Evolutionary conservation across 2,888 invertebrate genomes (phyloP).

Genomic region (Harmothoe impar): DNA sequence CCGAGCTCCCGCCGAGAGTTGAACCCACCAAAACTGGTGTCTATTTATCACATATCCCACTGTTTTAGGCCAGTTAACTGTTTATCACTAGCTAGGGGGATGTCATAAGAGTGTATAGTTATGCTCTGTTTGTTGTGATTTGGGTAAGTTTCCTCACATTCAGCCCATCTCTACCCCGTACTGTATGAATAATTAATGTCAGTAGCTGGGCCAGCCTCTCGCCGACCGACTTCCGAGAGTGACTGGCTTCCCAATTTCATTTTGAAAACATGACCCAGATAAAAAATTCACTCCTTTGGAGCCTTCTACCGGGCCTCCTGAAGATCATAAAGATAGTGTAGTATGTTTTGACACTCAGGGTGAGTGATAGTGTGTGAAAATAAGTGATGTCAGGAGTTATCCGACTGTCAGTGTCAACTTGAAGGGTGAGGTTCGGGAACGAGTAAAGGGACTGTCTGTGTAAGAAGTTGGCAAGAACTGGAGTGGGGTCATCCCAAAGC

Average conservation of each 20-base stretch:
- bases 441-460: slow-evolving; percentile 37
- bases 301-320: neutral
- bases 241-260: slow-evolving; percentile 58
- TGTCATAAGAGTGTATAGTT: slow-evolving; percentile 18
- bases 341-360: no score
- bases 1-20: slow-evolving; percentile 52
- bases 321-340: neutral
- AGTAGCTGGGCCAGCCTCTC: slow-evolving; percentile 1
- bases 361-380: no score
- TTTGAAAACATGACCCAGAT: slow-evolving; percentile 62
- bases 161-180: neutral
- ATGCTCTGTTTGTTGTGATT: neutral
- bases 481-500: slow-evolving; percentile 57
- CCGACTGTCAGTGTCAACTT: slow-evolving; percentile 26
- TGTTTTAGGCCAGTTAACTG: neutral
- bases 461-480: slow-evolving; percentile 50
- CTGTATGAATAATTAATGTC: slow-evolving; percentile 47
- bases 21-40: slow-evolving; percentile 40
- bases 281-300: slow-evolving; percentile 45
- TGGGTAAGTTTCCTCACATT: neutral
- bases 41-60: neutral
- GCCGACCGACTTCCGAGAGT: neutral
- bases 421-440: slow-evolving; percentile 45
- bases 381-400: neutral
- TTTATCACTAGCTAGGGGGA: neutral